Evolutionary conservation across 2,888 invertebrate species (phyloP), one percentile per base, ranked within the genome.

Genomic region (Eulithis prunata): DNA sequence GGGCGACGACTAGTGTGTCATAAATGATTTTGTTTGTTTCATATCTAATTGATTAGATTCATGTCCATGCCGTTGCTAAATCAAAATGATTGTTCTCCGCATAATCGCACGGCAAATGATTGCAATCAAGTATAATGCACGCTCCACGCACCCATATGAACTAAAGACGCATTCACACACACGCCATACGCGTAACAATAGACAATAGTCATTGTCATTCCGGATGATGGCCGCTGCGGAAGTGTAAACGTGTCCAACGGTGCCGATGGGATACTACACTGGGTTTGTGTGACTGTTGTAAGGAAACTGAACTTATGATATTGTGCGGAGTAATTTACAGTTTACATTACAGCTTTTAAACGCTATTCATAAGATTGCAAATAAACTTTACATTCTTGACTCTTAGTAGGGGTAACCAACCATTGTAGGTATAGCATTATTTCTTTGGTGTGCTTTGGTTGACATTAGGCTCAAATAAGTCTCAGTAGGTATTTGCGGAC

Each of bases 191-290:
- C 62, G 62, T 68, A 64, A 75, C 86, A 86, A 86, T 86, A 84
- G 82, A 87, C 87, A 87, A 88, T 91, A 75, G 80, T 67, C 77
- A 81, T 91, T 91, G 87, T 88, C 77, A 90, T 91, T 88, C 91
- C 79, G 80, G 78, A 75, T 79, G 81, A 74, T 71, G 75, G 74
- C 71, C 76, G 68, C 76, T 68, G 75, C 85, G 90, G 89, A 90
- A 86, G 88, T 89, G 88, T 86, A 82, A 75, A 74, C 78, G 76
- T 80, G 82, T 81, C 71, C 73, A 74, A 75, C 75, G 69, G 71
- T 76, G 79, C 68, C 57, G 43, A 55, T 55, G 64, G 57, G 60
- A 64, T 62, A 53, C 49, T 62, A 7, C 62, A 51, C 54, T 58
- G 12, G 54, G 63, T 57, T 13, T 57, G 58, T 64, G 49, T 60